Evolutionary conservation across 2,113 vertebrate genomes (phyloP), one percentile per base, ranked within the genome.

Genomic region (Haplochromis vanheusdeni): DNA sequence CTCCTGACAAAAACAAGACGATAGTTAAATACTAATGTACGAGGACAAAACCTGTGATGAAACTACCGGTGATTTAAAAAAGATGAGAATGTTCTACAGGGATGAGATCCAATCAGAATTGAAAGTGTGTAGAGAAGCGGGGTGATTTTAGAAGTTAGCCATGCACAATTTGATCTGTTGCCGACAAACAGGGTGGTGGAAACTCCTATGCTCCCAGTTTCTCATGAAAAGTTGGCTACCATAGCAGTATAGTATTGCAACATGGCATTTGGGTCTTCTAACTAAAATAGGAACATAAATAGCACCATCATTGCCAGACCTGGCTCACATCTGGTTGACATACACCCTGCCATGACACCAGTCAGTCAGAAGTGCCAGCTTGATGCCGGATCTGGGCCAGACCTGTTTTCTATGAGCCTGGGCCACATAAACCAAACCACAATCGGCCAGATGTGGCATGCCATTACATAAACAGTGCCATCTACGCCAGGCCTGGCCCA

Each of bases 341-440:
- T 58, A 58, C 1, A 58, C 55, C 26, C 55, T 31, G 54, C 7
- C 7, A 56, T 28, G 6, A 55, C 6, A 56, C 0, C 21, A 55
- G 54, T 58, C 26, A 58, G 26, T 26, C 54, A 56, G 21, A 26
- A 8, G 23, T 56, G 21, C 12, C 12, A 26, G 21, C 21, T 55
- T 26, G 54, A 3, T 56, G 4, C 54, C 1, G 2, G 12, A 56
- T 56, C 12, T 0, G 12, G 40, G 12, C 0, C 0, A 47, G 0
- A 47, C 42, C 42, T 47, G 42, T 47, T 47, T 47, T 47, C 2
- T 47, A 0, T 0, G 42, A 45, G 13, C 42, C 42, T 45, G 42
- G 0, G 2, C 45, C 45, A 49, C 7, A 17, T 49, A 49, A 49
- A 47, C 4, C 14, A 7, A 47, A 6, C 19, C 51, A 52, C 51